Evolutionary conservation across 1,140 invertebrate genomes (phyloP).

Genomic region (Berghia stephanieae): DNA sequence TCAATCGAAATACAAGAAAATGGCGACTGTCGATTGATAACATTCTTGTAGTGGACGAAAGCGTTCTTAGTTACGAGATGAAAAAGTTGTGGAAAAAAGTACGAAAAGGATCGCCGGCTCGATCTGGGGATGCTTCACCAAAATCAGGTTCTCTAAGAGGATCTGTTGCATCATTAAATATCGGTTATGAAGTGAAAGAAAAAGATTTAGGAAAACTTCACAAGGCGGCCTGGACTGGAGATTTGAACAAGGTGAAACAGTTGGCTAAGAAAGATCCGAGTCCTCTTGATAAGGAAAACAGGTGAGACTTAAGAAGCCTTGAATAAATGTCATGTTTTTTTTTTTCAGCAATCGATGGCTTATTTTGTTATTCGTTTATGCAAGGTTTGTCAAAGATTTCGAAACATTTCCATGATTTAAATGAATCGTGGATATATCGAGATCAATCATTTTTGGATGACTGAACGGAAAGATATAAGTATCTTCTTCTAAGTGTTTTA

Average conservation of each 20-base stretch:
- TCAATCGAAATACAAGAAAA: no score
- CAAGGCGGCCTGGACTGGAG: slow-evolving; percentile 57
- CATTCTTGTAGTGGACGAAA: no score
- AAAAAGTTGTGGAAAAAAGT: slow-evolving; percentile 54
- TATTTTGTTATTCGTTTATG: no score
- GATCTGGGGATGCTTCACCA: slow-evolving; percentile 34
- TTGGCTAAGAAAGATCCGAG: slow-evolving; percentile 57
- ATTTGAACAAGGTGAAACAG: slow-evolving; percentile 55
- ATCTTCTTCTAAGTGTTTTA: no score
- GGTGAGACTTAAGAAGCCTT: slow-evolving; percentile 37
- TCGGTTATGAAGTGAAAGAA: slow-evolving; percentile 53
- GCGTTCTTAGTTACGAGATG: slow-evolving; percentile 52
- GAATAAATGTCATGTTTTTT: not conserved
- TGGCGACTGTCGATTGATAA: no score
- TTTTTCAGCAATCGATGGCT: not conserved
- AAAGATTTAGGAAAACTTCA: slow-evolving; percentile 59
- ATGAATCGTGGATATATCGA: no score
- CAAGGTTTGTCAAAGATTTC: no score
- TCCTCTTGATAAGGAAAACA: slow-evolving; percentile 58
- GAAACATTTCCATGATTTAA: no score
- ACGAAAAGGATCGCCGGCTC: slow-evolving; percentile 37
- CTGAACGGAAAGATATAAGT: no score
- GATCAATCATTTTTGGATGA: no score
- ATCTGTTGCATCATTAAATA: slow-evolving; percentile 25
- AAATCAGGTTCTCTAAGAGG: slow-evolving; percentile 37